Percentiles rank a stretch among this genome's conserved stretches.
phyloP scores from a whole-genome alignment of 1,140 invertebrate genomes.

The Lasioglossum albipes region DNA sequence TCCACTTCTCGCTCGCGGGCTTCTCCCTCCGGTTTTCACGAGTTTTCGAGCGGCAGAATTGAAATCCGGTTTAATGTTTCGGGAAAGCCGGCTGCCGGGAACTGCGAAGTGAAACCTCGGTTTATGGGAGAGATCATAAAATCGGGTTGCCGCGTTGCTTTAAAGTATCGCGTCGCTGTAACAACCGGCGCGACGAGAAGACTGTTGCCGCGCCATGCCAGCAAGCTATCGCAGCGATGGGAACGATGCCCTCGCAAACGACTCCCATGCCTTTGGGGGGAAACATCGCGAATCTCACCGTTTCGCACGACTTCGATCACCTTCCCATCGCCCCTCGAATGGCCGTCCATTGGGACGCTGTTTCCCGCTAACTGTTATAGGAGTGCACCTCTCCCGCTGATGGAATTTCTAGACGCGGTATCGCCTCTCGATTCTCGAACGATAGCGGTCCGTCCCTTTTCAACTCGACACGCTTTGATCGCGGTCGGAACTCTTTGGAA shows the following conservation, averaged over 20 bases:
- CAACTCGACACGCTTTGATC: too few species aligned
- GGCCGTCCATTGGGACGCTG: background rate
- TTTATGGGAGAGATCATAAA: slow-evolving; percentile 37
- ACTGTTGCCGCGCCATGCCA: slow-evolving; percentile 8
- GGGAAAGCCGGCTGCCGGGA: slow-evolving; percentile 37
- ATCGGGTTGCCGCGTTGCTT: slow-evolving; percentile 20
- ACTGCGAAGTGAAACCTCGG: slow-evolving; percentile 41
- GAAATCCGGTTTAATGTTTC: slow-evolving; percentile 45
- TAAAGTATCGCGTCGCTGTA: slow-evolving; percentile 41
- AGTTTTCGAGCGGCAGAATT: slow-evolving; percentile 27
- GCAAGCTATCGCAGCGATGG: slow-evolving; percentile 5
- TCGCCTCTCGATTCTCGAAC: background rate
- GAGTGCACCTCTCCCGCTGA: background rate
- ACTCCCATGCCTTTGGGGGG: background rate
- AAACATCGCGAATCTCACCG: background rate
- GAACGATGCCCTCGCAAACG: slow-evolving; percentile 8
- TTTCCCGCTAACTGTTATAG: too few species aligned
- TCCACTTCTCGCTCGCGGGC: background rate
- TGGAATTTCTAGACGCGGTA: background rate
- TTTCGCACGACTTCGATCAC: background rate
- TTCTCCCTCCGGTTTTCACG: slow-evolving; percentile 33
- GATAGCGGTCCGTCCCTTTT: background rate
- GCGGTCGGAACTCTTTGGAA: too few species aligned
- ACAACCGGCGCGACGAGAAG: slow-evolving; percentile 24
- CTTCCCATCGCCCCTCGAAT: background rate